These are phyloP conservation scores for Crossaster papposus DNA, from an alignment of 53 echinoderm and acorn worm genomes.

Conservation along the genomic window DNA sequence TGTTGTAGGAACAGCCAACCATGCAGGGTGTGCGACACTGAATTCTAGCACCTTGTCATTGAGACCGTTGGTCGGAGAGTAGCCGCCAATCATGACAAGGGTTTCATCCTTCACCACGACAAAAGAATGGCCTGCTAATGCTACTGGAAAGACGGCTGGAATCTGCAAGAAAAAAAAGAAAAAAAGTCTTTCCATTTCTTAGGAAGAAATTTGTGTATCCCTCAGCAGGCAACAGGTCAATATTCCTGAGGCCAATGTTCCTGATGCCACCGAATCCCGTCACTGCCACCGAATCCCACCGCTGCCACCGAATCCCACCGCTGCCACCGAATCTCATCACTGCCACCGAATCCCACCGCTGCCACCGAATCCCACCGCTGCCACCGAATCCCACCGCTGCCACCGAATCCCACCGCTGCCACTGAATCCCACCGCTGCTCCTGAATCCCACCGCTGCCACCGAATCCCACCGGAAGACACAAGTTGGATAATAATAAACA, in stretches of 20 bases:
- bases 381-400: too few species aligned
- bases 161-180: constrained; percentile 8
- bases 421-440: not conserved
- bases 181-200: not conserved
- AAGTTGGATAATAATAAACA: not conserved
- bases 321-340: too few species aligned
- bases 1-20: constrained; percentile 36
- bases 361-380: too few species aligned
- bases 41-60: constrained; percentile 64
- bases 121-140: constrained; percentile 85
- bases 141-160: constrained; percentile 27
- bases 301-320: too few species aligned
- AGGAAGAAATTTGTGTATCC: not conserved
- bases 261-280: too few species aligned
- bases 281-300: too few species aligned
- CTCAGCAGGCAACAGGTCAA: too few species aligned
- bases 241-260: too few species aligned
- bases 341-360: too few species aligned
- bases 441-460: not conserved
- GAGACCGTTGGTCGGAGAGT: constrained; percentile 77
- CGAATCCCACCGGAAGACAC: not conserved
- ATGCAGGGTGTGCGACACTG: not conserved
- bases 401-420: too few species aligned
- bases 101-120: constrained; percentile 50
- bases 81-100: constrained; percentile 80